Evolutionary conservation across 1,140 invertebrate genomes (phyloP), one percentile per base, ranked within the genome.

Genomic region (Zaprionus lachaisei): DNA sequence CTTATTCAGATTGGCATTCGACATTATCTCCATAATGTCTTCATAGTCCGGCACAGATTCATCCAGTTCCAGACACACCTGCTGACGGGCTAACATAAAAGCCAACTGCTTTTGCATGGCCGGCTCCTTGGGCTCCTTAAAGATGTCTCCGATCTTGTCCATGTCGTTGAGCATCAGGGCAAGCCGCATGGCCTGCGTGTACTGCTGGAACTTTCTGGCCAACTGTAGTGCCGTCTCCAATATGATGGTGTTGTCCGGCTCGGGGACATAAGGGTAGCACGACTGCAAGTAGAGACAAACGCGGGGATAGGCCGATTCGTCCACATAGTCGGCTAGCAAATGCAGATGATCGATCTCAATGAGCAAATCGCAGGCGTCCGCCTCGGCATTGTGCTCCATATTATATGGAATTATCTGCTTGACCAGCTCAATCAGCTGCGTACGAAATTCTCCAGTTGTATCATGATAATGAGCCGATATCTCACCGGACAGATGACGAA

Each of bases 371-470:
- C 99, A 99, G 1, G 99, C 99, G 94, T 99, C 99, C 0, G 99
- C 98, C 94, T 99, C 99, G 12, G 99, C 99, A 94, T 99, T 99
- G 91, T 99, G 99, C 70, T 96, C 95, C 98, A 99, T 99, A 85
- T 99, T 98, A 92, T 99, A 99, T 1, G 97, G 96, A 20, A 99
- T 96, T 69, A 99, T 99, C 92, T 98, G 96, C 77, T 96, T 94
- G 22, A 97, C 97, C 26, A 99, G 91, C 9, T 95, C 94, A 17
- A 98, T 94, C 7, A 99, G 92, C 77, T 95, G 95, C 28, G 96
- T 94, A 69, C 94, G 93, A 26, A 94, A 93, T 34, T 94, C 92
- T 7, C 91, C 94, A 5, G 93, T 94, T n/a, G 94, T 94, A 57
- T 94, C 94, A 70, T 96, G 96, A 98, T 98, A 99, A 94, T 99